A percentile compares a stretch with the other conserved stretches of the same genome.
Conservation (phyloP, 2,888 invertebrate species). For the Lycaena phlaeas region DNA sequence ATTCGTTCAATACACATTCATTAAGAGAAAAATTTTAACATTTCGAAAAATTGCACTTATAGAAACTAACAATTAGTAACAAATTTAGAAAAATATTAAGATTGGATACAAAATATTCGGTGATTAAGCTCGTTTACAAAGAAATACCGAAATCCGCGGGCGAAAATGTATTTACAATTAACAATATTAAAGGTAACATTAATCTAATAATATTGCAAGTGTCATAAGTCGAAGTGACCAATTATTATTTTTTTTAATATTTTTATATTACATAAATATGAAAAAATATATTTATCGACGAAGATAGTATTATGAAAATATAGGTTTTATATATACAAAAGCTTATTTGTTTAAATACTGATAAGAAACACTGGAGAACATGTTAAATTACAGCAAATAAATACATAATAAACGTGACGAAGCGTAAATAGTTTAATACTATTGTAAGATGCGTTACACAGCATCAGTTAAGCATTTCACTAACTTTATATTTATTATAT, state of each 20-base stretch:
- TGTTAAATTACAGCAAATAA: constrained; percentile 12
- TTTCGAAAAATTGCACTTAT: constrained; percentile 19
- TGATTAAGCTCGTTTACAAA: constrained; percentile 38
- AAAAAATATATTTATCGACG: constrained; percentile 57
- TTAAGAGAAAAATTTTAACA: constrained; percentile 23
- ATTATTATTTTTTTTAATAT: constrained; percentile 22
- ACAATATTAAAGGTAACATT: constrained; percentile 30
- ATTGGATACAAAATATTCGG: constrained; percentile 26
- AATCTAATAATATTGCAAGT: constrained; percentile 54
- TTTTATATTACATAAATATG: constrained; percentile 34
- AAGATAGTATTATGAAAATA: constrained; percentile 55
- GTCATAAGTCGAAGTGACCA: constrained; percentile 51
- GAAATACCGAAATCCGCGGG: constrained; percentile 20
- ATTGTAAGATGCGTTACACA: neutral
- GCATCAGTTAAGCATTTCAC: constrained; percentile 8
- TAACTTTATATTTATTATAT: constrained; percentile 1
- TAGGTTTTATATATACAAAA: constrained; percentile 52
- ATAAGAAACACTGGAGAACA: constrained; percentile 25
- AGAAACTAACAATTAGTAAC: constrained; percentile 10
- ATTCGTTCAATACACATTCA: constrained; percentile 38
- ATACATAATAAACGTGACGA: constrained; percentile 15
- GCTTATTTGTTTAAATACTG: constrained; percentile 48
- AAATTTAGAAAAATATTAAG: constrained; percentile 27
- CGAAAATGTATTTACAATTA: constrained; percentile 44
- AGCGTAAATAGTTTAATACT: constrained; percentile 19